Conservation (phyloP, 2,113 vertebrate genomes). For the Eolophus roseicapilla region DNA sequence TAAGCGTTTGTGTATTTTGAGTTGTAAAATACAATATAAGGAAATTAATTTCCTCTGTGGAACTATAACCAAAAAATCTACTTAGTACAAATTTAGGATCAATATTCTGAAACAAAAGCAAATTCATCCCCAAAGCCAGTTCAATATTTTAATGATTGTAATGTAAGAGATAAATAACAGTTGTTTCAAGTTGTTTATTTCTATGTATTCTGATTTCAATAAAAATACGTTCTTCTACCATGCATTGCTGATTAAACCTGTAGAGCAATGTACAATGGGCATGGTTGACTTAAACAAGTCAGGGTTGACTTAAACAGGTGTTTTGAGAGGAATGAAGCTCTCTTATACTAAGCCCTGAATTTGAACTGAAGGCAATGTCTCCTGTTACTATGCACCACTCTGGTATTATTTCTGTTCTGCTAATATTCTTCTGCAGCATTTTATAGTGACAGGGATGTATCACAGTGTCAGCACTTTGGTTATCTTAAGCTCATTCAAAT, state of each 20-base stretch:
- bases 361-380: constrained; percentile 34
- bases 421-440: constrained; percentile 19
- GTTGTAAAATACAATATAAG: constrained; percentile 17
- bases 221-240: constrained; percentile 4
- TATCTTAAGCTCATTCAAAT: constrained; percentile 13
- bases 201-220: constrained; percentile 41
- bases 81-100: constrained; percentile 62
- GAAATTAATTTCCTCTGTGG: constrained; percentile 69
- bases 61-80: constrained; percentile 44
- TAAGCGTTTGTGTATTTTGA: constrained; percentile 7
- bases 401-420: constrained; percentile 1
- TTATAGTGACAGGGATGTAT: not conserved
- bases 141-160: constrained; percentile 67
- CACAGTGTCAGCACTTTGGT: not conserved
- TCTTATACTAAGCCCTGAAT: constrained; percentile 16
- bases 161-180: constrained; percentile 63
- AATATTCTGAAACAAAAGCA: constrained; percentile 67
- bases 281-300: not conserved
- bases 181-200: constrained; percentile 57
- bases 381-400: not conserved
- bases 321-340: constrained; percentile 20
- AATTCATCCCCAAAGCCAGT: constrained; percentile 55
- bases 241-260: constrained; percentile 22
- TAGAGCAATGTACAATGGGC: not conserved
- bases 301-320: not conserved